These are phyloP conservation scores for Hirudo medicinalis DNA, from an alignment of 1,140 invertebrate species.

Conservation along the genomic window DNA sequence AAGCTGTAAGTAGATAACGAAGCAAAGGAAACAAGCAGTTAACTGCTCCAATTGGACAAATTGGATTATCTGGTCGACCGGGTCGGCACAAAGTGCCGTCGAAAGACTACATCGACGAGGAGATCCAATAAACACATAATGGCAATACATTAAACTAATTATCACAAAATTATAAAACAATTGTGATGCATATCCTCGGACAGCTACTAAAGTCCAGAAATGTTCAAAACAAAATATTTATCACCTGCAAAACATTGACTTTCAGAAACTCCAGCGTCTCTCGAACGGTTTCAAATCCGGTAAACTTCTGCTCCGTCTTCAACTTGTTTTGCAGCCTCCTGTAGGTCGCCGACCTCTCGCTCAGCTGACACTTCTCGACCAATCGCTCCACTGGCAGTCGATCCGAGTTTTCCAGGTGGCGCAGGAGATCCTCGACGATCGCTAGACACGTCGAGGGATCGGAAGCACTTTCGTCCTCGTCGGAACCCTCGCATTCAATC, in stretches of 20 bases:
- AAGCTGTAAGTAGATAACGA: no score
- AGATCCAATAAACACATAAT: no score
- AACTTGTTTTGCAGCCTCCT: neutral
- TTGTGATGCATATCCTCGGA: no score
- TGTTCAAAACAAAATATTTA: neutral
- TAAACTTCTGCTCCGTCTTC: neutral
- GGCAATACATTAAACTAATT: no score
- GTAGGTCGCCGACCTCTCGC: neutral
- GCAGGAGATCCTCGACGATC: neutral
- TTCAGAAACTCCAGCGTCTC: conserved; percentile 6
- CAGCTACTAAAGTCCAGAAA: neutral
- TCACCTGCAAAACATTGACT: neutral
- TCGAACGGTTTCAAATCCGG: neutral
- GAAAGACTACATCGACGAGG: no score
- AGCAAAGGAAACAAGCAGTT: no score
- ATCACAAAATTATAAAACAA: no score
- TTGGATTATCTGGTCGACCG: no score
- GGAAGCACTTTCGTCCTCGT: neutral
- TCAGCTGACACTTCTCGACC: neutral
- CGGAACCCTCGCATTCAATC: neutral
- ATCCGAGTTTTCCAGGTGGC: neutral
- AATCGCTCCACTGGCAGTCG: neutral
- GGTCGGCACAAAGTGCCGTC: no score
- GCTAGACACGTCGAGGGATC: neutral
- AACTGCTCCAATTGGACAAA: no score